Base-by-base conservation (phyloP, 2,888 invertebrate genomes). In the Perdita meconis region DNA sequence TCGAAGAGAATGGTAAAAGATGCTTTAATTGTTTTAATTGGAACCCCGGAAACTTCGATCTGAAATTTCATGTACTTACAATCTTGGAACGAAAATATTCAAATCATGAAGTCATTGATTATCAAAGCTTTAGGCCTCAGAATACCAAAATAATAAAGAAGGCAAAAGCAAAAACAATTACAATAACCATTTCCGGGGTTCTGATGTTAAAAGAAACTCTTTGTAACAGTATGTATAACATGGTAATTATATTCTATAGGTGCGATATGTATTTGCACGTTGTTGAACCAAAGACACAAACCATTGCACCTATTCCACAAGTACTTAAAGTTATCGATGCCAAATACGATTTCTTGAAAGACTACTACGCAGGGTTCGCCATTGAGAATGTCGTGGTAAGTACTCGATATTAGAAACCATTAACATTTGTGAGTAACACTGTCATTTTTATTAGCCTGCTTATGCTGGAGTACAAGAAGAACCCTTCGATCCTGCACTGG, bases 201-300 rank as follows among this genome's bases (percentile, higher is more conserved):
- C n/a, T n/a, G n/a, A 19, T n/a, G 22, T 36, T 57, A 47, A 8
- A 2, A 26, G 24, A 16, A n/a, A 1, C 3, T 38, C 12, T 42
- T 40, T 19, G 5, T 5, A 8, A 44, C n/a, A 22, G 10, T 42
- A 36, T 34, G 0, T 47, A 19, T 5, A 56, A 12, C 13, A 2
- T 61, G 51, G 53, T 5, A 19, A 57, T 78, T 65, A 61, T 66
- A 70, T 77, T 81, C 87, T 90, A 47, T 86, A 96, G 97, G 97
- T 96, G 97, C 86, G 97, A 97, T 89, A 95, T 97, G 92, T 97
- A 97, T 88, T 94, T 97, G 73, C 95, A 97, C 89, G 97, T 97
- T 0, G 96, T 97, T 0, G 96, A 97, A 88, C 94, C 95, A 0
- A 93, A 93, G 77, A 95, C 95, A 0, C 95, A 96, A 89, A 95